Base-by-base conservation (phyloP, 2,888 invertebrate species). In the Dryococelus australis region DNA sequence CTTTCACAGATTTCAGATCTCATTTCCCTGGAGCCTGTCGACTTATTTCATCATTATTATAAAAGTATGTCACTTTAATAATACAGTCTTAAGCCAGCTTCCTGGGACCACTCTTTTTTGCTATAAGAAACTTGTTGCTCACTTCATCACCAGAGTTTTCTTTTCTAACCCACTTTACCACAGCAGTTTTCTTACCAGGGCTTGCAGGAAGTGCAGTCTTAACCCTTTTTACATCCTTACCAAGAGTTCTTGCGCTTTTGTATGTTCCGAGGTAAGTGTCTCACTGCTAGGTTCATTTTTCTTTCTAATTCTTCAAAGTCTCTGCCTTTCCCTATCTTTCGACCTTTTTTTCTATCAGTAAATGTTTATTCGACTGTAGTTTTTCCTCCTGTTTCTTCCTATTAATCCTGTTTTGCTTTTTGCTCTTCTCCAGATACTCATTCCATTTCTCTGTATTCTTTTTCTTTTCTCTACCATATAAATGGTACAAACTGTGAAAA, bases 1-100 rank as follows among this genome's bases (percentile, higher is more conserved):
- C 79, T 79, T 27, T 79, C 27, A 79, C 79, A 79, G 79, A 79
- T 27, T 79, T 79, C 27, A 79, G 9, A 79, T 79, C 79, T 24
- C 79, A 27, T 27, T 79, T 79, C 27, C 79, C 79, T 26, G 79
- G 79, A 79, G 79, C 79, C 79, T 79, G 79, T 26, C 27, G 79
- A 79, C 79, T 79, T 26, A 79, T 27, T 79, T 79, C 79, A 79
- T 79, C 79, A 26, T 79, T 24, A 16, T 16, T 79, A 16, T 26
- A 79, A 16, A 79, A 26, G 6, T 24, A 8, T 8, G 27, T 79
- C 27, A 79, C 79, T 26, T 27, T 79, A 24, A 10, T 79, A 79
- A 24, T 8, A 16, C 9, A 79, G 6, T 79, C 79, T 26, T 24
- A 16, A 26, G 8, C 16, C 24, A 79, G 24, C 24, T 79, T n/a